phyloP scores from a whole-genome alignment of 37 sponge, comb jelly and placozoan genomes.

The Amphimedon queenslandica region DNA sequence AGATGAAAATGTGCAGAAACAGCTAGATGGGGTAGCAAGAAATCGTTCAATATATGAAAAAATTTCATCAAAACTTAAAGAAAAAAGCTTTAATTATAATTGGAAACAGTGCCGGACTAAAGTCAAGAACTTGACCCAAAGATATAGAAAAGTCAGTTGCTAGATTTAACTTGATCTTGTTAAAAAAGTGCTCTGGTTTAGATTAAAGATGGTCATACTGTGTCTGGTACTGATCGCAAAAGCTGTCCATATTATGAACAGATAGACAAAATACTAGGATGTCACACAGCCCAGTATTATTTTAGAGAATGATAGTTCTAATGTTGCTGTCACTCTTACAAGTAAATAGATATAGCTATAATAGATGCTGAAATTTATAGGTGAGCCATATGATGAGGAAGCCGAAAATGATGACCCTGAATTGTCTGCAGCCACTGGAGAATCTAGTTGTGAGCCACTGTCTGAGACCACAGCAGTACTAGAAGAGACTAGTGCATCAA shows the following conservation, averaged over 20 bases:
- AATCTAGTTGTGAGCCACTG: too few species aligned
- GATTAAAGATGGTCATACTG: not conserved
- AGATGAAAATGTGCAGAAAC: conserved; percentile 2
- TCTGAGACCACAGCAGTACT: too few species aligned
- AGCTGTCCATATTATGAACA: conserved; percentile 9
- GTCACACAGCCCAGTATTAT: not conserved
- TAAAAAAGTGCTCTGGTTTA: not conserved
- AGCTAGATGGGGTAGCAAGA: conserved; percentile 27
- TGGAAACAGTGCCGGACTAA: conserved; percentile 33
- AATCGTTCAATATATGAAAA: conserved; percentile 6
- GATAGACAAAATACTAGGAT: conserved; percentile 1
- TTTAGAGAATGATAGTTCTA: conserved; percentile 1
- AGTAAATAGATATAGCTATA: too few species aligned
- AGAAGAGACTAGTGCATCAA: too few species aligned
- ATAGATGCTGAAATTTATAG: too few species aligned
- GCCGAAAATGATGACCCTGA: too few species aligned
- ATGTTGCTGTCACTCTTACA: conserved; percentile 4
- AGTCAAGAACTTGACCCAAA: conserved; percentile 18
- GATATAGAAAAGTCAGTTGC: conserved; percentile 18
- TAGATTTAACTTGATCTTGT: not conserved
- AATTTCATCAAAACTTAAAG: not conserved
- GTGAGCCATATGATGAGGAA: too few species aligned
- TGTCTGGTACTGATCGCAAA: not conserved
- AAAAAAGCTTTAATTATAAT: not conserved
- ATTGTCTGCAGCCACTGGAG: too few species aligned